Conservation (phyloP, 1,140 invertebrate species). For the Drosophila suzukii region DNA sequence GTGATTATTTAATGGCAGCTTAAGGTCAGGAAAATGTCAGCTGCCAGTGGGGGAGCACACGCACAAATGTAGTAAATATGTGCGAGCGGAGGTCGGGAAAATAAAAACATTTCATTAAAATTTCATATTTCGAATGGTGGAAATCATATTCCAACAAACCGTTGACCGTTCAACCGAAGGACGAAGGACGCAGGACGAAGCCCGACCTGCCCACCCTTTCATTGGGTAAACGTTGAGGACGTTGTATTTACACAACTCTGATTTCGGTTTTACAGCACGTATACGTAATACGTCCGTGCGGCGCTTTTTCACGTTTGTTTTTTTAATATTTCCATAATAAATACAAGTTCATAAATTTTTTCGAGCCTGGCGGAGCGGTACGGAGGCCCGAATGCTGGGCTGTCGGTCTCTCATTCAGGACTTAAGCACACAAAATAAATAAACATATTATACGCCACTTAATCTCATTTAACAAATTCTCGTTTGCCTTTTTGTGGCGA, state of each 20-base stretch:
- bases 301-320: slow-evolving; percentile 50
- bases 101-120: slow-evolving; percentile 68
- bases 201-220: slow-evolving; percentile 2
- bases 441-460: slow-evolving; percentile 71
- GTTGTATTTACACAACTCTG: slow-evolving; percentile 50
- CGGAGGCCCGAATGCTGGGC: no score
- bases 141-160: slow-evolving; percentile 56
- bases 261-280: slow-evolving; percentile 63
- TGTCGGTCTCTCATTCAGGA: slow-evolving; percentile 35
- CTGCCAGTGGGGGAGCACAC: slow-evolving; percentile 5
- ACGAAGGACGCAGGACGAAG: slow-evolving; percentile 17
- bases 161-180: slow-evolving; percentile 15
- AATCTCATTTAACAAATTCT: slow-evolving; percentile 80
- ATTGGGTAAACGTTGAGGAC: slow-evolving; percentile 30
- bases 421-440: slow-evolving; percentile 69
- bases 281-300: slow-evolving; percentile 53
- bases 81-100: slow-evolving; percentile 16
- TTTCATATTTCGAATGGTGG: slow-evolving; percentile 62
- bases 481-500: slow-evolving; percentile 64
- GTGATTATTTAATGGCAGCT: slow-evolving; percentile 64
- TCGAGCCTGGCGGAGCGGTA: slow-evolving; percentile 1
- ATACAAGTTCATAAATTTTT: slow-evolving; percentile 65
- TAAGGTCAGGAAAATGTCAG: slow-evolving; percentile 53
- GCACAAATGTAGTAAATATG: neutral
- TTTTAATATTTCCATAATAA: slow-evolving; percentile 68